These are phyloP conservation scores for Coregonus ussuriensis DNA, from an alignment of 2,797 vertebrate species.

Conservation along the genomic window DNA sequence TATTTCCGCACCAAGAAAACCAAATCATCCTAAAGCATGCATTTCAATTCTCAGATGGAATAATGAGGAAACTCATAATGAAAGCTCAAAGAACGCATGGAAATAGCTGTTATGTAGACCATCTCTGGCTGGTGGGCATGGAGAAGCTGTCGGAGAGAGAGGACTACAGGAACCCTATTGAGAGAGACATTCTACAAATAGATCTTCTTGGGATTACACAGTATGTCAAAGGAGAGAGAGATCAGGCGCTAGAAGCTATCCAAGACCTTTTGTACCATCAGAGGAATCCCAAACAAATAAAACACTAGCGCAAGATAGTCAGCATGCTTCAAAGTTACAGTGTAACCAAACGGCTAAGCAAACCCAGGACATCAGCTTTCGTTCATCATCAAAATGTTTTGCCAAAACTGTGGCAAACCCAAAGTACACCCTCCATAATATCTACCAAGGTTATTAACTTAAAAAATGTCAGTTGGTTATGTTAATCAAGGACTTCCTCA, in stretches of 20 bases:
- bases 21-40: conserved; percentile 17
- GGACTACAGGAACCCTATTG: background rate
- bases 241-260: background rate
- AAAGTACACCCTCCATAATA: background rate
- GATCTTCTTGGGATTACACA: background rate
- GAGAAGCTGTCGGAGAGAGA: background rate
- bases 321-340: background rate
- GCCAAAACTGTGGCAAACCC: background rate
- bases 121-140: background rate
- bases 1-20: conserved; percentile 24
- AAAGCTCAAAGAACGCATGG: background rate
- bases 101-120: background rate
- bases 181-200: background rate
- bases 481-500: background rate
- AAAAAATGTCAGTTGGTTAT: background rate
- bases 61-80: conserved; percentile 13
- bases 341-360: background rate
- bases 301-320: background rate
- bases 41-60: conserved; percentile 11
- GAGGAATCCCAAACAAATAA: background rate
- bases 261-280: background rate
- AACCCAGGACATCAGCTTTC: background rate
- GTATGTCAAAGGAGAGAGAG: background rate
- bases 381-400: background rate
- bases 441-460: background rate